These are phyloP conservation scores for Lycodopsis pacificus DNA, from an alignment of 2,797 vertebrate species.

Conservation along the genomic window DNA sequence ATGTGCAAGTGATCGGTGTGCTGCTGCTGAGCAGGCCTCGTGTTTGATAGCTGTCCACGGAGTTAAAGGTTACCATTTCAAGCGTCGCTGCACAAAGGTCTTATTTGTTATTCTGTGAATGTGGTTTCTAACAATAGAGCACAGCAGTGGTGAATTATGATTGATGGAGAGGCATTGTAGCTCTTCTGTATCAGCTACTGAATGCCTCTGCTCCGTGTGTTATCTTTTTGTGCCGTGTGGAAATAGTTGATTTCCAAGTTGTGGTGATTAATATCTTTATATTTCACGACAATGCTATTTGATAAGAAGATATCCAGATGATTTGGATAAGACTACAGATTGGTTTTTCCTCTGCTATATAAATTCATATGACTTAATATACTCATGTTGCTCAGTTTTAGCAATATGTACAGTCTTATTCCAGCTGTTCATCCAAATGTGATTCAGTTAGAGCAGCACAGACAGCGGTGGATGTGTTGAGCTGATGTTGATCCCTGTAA, in stretches of 20 bases:
- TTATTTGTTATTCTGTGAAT: slow-evolving; percentile 74
- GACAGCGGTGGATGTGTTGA: slow-evolving; percentile 80
- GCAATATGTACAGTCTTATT: slow-evolving; percentile 63
- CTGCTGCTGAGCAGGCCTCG: slow-evolving; percentile 57
- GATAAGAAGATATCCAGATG: slow-evolving; percentile 25
- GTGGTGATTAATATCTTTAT: slow-evolving; percentile 59
- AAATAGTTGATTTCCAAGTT: slow-evolving; percentile 58
- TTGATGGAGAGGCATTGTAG: slow-evolving; percentile 70
- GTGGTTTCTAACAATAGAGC: slow-evolving; percentile 68
- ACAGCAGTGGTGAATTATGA: slow-evolving; percentile 68
- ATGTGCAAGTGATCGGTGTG: slow-evolving; percentile 73
- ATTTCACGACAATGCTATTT: slow-evolving; percentile 31
- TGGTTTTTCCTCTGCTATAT: slow-evolving; percentile 1
- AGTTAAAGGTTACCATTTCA: slow-evolving; percentile 83
- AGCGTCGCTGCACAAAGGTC: slow-evolving; percentile 75
- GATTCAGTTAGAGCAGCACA: slow-evolving; percentile 78
- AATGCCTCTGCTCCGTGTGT: slow-evolving; percentile 50
- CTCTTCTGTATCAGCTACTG: slow-evolving; percentile 48
- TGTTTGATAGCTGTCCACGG: slow-evolving; percentile 69
- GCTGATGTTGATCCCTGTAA: slow-evolving; percentile 86
- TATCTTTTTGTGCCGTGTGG: slow-evolving; percentile 55
- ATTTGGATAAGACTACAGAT: not conserved
- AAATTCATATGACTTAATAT: slow-evolving; percentile 43
- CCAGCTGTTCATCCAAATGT: slow-evolving; percentile 75
- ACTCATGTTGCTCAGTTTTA: slow-evolving; percentile 57